These are phyloP conservation scores for Vandiemenella viatica DNA, from an alignment of 2,888 invertebrate genomes.

Conservation along the genomic window DNA sequence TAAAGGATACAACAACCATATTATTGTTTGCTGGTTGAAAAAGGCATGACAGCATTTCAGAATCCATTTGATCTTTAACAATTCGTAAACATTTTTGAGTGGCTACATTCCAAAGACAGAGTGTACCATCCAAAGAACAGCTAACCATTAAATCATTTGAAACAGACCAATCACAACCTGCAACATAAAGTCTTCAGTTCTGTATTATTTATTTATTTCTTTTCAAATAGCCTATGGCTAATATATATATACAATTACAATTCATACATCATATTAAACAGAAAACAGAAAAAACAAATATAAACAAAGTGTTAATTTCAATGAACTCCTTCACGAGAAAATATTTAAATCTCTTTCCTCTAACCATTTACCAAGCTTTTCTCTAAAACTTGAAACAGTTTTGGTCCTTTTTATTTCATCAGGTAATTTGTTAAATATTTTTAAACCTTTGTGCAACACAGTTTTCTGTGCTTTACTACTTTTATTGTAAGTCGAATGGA, in stretches of 20 bases:
- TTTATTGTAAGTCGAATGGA: no score
- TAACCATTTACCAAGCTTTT: no score
- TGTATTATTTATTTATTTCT: neutral
- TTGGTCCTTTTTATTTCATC: no score
- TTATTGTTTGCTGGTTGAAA: slow-evolving; percentile 79
- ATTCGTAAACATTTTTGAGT: slow-evolving; percentile 39
- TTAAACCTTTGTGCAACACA: no score
- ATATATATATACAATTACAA: neutral
- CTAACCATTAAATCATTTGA: slow-evolving; percentile 72
- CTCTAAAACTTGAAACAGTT: no score
- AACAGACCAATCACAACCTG: slow-evolving; percentile 70
- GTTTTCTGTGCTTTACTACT: no score
- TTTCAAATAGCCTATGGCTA: neutral
- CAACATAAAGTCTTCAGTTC: slow-evolving; percentile 8
- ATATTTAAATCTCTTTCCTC: no score
- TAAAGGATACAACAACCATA: slow-evolving; percentile 67
- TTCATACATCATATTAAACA: neutral
- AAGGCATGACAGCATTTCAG: slow-evolving; percentile 52
- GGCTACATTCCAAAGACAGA: slow-evolving; percentile 56
- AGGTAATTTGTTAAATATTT: no score
- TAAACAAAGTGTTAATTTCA: neutral
- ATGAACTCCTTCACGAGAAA: neutral
- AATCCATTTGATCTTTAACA: slow-evolving; percentile 44
- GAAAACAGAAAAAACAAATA: neutral
- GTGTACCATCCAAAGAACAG: slow-evolving; percentile 55